These are phyloP conservation scores for Orius laevigatus DNA, from an alignment of 1,140 invertebrate species.

Conservation along the genomic window DNA sequence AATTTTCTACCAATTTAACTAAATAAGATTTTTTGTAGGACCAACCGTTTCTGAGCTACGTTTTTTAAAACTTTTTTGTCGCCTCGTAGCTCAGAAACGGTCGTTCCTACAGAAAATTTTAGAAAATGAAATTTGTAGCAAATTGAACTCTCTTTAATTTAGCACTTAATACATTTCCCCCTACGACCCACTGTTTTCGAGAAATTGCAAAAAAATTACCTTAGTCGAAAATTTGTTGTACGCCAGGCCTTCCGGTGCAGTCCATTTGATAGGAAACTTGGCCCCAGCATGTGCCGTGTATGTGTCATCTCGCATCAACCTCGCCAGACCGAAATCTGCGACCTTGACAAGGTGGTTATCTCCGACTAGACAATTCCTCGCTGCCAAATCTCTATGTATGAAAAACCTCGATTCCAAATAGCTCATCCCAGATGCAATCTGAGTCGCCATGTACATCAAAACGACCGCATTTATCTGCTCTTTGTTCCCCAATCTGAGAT, in stretches of 20 bases:
- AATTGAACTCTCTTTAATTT: too few species aligned
- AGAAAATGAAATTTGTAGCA: too few species aligned
- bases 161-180: too few species aligned
- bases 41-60: too few species aligned
- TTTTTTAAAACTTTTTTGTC: too few species aligned
- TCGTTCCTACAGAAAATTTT: too few species aligned
- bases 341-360: conserved; percentile 71
- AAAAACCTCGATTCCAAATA: conserved; percentile 92
- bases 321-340: conserved; percentile 94
- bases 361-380: conserved; percentile 93
- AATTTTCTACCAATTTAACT: too few species aligned
- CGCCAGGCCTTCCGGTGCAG: conserved; percentile 93
- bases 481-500: conserved; percentile 74
- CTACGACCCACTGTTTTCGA: too few species aligned
- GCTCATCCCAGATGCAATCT: conserved; percentile 95
- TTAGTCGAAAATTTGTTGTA: conserved; percentile 99
- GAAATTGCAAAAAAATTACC: too few species aligned
- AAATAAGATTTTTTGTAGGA: too few species aligned
- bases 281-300: conserved; percentile 97
- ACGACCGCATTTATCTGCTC: conserved; percentile 86
- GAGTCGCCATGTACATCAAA: conserved; percentile 96
- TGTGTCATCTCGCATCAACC: conserved; percentile 91
- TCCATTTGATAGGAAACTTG: conserved; percentile 99
- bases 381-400: conserved; percentile 96
- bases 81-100: too few species aligned